Evolutionary conservation across 2,888 invertebrate genomes (phyloP), one percentile per base, ranked within the genome.

Genomic region (Rhingia campestris): DNA sequence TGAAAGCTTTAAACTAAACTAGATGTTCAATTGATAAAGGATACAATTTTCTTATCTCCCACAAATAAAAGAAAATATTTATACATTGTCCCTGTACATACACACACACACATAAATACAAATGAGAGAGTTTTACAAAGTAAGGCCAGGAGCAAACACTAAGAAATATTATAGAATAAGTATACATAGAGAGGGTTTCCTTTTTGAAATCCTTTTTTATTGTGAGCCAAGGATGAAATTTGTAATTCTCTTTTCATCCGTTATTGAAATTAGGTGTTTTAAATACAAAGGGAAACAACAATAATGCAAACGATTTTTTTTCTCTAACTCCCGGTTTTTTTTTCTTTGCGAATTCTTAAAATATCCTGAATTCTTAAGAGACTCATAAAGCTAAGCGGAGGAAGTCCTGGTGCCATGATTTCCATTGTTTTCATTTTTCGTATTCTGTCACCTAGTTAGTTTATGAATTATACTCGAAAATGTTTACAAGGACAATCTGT

Each of bases 1-100:
- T 64, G 3, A 80, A 84, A 80, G 84, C 84, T 84, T 84, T 84
- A 84, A 84, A 61, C 33, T 80, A 66, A 51, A 79, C 35, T 59
- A 63, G 58, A 75, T 61, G 73, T 74, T 66, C 54, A 72, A 72
- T 77, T 80, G 58, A 70, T 39, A 70, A 45, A 69, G 53, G 59
- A 61, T 66, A 77, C 67, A 72, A 72, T 81, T 81, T 81, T 81
- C 49, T 22, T 74, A 73, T 77, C 61, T 72, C 54, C 66, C 54
- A 32, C 35, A 67, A 51, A 22, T 22, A 22, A 22, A 22, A 22
- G 22, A 22, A 54, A 45, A 58, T 54, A 59, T 49, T 76, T 81
- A 61, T 81, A 72, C 69, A 64, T 58, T 51, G 45, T 49, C 64
- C 47, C 54, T 37, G n/a, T 12, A 49, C 35, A 47, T 12, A 56